These are phyloP conservation scores for Zaprionus davidi DNA, from an alignment of 1,140 invertebrate genomes.

Conservation along the genomic window DNA sequence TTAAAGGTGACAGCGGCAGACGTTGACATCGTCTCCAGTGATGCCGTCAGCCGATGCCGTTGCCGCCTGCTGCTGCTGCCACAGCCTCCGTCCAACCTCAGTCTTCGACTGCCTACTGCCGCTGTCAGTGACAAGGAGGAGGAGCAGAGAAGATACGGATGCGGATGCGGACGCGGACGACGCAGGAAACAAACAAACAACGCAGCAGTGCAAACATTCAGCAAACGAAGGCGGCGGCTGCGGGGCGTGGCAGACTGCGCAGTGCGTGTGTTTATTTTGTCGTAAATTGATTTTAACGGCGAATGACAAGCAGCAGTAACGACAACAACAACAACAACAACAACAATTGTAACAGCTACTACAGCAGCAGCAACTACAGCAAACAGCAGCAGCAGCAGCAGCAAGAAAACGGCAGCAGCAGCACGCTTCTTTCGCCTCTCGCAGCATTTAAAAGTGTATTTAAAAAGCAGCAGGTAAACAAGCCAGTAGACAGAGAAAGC, in stretches of 20 bases:
- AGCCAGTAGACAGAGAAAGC: background rate
- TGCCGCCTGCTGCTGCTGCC: slow-evolving; percentile 12
- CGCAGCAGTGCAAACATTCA: slow-evolving; percentile 69
- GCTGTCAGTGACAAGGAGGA: slow-evolving; percentile 41
- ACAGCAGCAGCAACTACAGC: slow-evolving; percentile 13
- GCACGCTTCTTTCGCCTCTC: slow-evolving; percentile 56
- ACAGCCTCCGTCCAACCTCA: background rate
- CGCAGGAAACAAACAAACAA: slow-evolving; percentile 78
- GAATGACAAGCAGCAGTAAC: slow-evolving; percentile 72
- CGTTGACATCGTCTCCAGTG: slow-evolving; percentile 52
- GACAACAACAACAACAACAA: slow-evolving; percentile 27
- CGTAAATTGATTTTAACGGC: slow-evolving; percentile 82
- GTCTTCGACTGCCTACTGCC: background rate
- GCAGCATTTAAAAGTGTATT: slow-evolving; percentile 75
- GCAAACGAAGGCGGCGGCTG: slow-evolving; percentile 18
- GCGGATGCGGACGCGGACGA: slow-evolving; percentile 20
- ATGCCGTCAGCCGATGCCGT: no score
- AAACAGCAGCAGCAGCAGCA: slow-evolving; percentile 10
- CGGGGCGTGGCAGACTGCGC: slow-evolving; percentile 45
- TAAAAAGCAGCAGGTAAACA: slow-evolving; percentile 37
- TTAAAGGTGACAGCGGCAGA: slow-evolving; percentile 78
- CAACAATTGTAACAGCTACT: slow-evolving; percentile 9
- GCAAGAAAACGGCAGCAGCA: slow-evolving; percentile 35
- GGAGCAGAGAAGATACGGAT: background rate
- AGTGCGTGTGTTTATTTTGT: slow-evolving; percentile 80